Conservation (phyloP, 2,113 vertebrate species). For the Rhea pennata region DNA sequence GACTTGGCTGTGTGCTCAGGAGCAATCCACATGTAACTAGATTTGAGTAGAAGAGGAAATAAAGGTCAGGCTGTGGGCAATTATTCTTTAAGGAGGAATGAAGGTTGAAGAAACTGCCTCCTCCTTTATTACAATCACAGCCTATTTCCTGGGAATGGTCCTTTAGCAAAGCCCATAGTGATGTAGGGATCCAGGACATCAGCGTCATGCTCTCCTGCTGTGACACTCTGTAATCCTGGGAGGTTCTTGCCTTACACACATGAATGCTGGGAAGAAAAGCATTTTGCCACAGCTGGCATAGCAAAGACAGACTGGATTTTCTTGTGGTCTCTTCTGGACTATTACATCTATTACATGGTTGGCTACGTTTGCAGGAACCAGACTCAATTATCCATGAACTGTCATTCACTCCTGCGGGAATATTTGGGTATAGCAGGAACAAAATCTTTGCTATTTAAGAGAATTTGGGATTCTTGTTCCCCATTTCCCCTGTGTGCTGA, state of each 20-base stretch:
- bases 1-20: not conserved
- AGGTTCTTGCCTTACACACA: not conserved
- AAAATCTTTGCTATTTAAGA: slow-evolving; percentile 43
- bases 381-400: slow-evolving; percentile 35
- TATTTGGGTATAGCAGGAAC: slow-evolving; percentile 13
- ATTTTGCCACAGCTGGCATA: not conserved
- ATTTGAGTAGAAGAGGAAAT: not conserved
- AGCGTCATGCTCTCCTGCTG: not conserved
- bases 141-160: not conserved
- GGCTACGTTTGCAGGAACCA: slow-evolving; percentile 23
- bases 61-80: not conserved
- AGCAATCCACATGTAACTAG: not conserved
- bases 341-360: slow-evolving; percentile 36
- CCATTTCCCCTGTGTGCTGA: not conserved
- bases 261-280: not conserved
- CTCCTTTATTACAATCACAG: not conserved
- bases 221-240: not conserved
- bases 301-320: slow-evolving; percentile 5
- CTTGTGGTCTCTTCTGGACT: slow-evolving; percentile 18
- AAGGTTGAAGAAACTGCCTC: not conserved
- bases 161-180: not conserved
- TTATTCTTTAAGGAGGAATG: not conserved
- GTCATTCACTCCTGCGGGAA: slow-evolving; percentile 32
- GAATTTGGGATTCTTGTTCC: slow-evolving; percentile 38
- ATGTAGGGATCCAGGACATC: not conserved